Percentiles rank a stretch among this genome's conserved stretches.
These are phyloP conservation scores for Sminthurides bifidus DNA, from an alignment of 1,140 invertebrate species.

Conservation along the genomic window DNA sequence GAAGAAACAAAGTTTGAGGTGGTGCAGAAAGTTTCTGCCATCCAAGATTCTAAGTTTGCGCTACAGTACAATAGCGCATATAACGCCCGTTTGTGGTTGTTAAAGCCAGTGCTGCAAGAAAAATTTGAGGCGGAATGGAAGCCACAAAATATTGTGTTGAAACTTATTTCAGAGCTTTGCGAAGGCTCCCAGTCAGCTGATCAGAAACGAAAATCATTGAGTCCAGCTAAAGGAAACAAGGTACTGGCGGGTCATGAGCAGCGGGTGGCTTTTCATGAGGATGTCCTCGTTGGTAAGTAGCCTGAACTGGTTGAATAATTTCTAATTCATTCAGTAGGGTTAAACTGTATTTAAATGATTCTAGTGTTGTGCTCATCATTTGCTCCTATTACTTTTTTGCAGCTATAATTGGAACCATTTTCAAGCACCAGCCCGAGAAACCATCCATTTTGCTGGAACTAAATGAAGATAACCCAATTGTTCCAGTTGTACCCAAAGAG, in stretches of 20 bases:
- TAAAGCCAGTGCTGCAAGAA: too few species aligned
- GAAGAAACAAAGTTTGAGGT: too few species aligned
- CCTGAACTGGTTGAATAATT: too few species aligned
- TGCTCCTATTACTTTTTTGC: not conserved
- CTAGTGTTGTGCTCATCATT: not conserved
- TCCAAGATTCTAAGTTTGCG: too few species aligned
- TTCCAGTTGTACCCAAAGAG: constrained; percentile 6
- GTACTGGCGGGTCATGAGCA: constrained; percentile 29
- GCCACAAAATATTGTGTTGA: not conserved
- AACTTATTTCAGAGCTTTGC: too few species aligned
- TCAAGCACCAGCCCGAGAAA: constrained; percentile 30
- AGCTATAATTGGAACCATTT: constrained; percentile 30
- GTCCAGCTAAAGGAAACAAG: too few species aligned
- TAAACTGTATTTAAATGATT: not conserved
- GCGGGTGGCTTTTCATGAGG: constrained; percentile 19
- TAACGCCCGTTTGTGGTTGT: too few species aligned
- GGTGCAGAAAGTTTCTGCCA: too few species aligned
- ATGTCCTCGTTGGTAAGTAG: constrained; percentile 28
- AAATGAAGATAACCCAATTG: constrained; percentile 22
- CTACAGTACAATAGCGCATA: too few species aligned
- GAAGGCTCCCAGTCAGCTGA: too few species aligned
- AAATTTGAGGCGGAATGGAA: not conserved
- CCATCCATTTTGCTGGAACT: constrained; percentile 29
- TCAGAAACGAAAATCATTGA: too few species aligned
- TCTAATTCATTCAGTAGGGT: too few species aligned